Base-by-base conservation (phyloP, 37 sponge, comb jelly and placozoan species). In the Chondrilla cf. caribensis region DNA sequence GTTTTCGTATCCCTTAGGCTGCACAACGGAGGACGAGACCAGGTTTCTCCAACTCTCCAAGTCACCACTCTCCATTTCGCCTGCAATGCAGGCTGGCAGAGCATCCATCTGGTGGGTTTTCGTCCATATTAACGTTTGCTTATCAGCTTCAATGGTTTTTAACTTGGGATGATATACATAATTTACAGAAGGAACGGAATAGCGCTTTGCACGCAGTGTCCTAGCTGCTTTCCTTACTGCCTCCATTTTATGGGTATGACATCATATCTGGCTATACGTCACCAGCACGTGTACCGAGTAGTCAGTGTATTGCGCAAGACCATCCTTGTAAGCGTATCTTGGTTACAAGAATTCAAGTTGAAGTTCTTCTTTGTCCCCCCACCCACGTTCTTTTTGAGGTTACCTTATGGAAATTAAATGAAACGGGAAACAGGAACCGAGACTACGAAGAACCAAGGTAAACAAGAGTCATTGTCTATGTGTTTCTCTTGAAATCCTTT, bases 61-160 rank as follows among this genome's bases (percentile, higher is more conserved):
- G 37, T 85, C 70, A 24, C 80, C 51, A n/a, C 39, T 3, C 3
- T 58, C 60, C 55, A 59, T 71, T 5, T 79, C 6, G 36, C 55
- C 6, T 0, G 26, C 43, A 21, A 85, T 68, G 21, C 33, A 57
- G 24, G 11, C 0, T n/a, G 90, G 86, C 33, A 54, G 72, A 2
- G 0, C n/a, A 18, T 67, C 44, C 3, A 85, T 44, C 58, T 43
- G 47, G 35, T 77, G 68, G 2, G 90, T 82, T 58, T 89, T 89
- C 3, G 90, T 89, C 90, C 82, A 85, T 11, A 58, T 33, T 41
- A 79, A 78, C 58, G 76, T 55, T 37, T 89, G 90, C 2, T 66
- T 58, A 35, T 89, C 86, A 77, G 86, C 86, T 43, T 89, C 86
- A 25, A 77, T 29, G 2, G 90, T 89, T 35, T 78, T 39, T n/a